Percentiles rank a stretch among this genome's conserved stretches.
Conservation (phyloP, 2,888 invertebrate species). For the Oasisia sp. region DNA sequence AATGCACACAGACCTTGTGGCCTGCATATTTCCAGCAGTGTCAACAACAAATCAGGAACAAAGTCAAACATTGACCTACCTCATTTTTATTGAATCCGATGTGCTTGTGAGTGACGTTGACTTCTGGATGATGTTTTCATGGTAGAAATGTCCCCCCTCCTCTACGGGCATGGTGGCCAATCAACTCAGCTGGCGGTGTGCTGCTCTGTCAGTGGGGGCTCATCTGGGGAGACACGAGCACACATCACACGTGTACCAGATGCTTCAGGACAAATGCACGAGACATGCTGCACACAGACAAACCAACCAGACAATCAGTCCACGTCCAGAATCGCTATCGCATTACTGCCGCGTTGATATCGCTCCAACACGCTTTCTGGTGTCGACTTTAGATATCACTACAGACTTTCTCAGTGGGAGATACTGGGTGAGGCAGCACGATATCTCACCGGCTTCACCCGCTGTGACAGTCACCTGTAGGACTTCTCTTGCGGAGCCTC, state of each 20-base stretch:
- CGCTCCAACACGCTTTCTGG: background rate
- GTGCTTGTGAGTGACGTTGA: background rate
- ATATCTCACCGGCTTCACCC: background rate
- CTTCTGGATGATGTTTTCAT: background rate
- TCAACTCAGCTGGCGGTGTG: background rate
- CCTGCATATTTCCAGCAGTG: background rate
- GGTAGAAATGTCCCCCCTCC: background rate
- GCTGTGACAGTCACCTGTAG: background rate
- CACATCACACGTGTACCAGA: background rate
- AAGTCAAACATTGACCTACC: background rate
- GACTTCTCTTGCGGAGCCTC: background rate
- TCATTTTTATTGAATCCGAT: conserved; percentile 9
- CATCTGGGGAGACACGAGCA: background rate
- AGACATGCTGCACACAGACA: background rate
- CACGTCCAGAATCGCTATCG: background rate
- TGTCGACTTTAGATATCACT: background rate
- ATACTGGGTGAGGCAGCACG: background rate
- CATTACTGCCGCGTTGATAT: background rate
- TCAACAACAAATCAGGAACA: background rate
- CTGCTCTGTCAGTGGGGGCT: background rate
- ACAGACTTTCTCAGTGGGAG: background rate
- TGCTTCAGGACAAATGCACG: background rate
- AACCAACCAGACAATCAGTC: no score
- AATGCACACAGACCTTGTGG: background rate
- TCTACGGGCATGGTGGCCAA: background rate